phyloP scores from a whole-genome alignment of 2,888 invertebrate genomes.

The Tryphoninae sp. region DNA sequence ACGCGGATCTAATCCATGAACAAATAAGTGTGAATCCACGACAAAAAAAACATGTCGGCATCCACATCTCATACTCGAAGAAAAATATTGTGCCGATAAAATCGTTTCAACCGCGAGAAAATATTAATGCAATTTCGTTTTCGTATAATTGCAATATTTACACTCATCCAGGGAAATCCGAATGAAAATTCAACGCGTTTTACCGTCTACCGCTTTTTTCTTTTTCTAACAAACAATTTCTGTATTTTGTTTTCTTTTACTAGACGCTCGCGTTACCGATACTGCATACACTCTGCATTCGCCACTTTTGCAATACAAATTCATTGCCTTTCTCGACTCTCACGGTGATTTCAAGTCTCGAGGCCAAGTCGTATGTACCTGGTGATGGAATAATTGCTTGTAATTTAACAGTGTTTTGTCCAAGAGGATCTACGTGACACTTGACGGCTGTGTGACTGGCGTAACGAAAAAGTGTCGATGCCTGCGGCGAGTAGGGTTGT shows the following conservation, averaged over 20 bases:
- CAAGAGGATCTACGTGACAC: slow-evolving; percentile 82
- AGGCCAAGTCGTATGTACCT: slow-evolving; percentile 87
- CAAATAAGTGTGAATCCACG: neutral
- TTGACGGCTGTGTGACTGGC: slow-evolving; percentile 81
- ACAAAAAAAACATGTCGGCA: slow-evolving; percentile 17
- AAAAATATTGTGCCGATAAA: slow-evolving; percentile 36
- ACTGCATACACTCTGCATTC: slow-evolving; percentile 78
- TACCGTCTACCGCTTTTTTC: slow-evolving; percentile 8
- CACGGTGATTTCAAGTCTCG: slow-evolving; percentile 83
- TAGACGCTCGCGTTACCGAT: slow-evolving; percentile 69
- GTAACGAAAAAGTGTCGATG: slow-evolving; percentile 80
- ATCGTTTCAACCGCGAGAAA: slow-evolving; percentile 48
- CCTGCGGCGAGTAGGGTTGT: slow-evolving; percentile 80
- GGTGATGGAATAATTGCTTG: slow-evolving; percentile 85
- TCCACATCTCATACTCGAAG: slow-evolving; percentile 6
- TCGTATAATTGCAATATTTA: slow-evolving; percentile 50
- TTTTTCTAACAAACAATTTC: slow-evolving; percentile 20
- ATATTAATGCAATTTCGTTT: slow-evolving; percentile 40
- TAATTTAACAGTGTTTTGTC: slow-evolving; percentile 83
- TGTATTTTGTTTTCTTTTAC: slow-evolving; percentile 8
- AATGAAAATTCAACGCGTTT: slow-evolving; percentile 26
- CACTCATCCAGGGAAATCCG: slow-evolving; percentile 58
- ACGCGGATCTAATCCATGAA: neutral
- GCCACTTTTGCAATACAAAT: slow-evolving; percentile 78
- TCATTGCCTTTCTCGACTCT: slow-evolving; percentile 73